These are phyloP conservation scores for Chromoteleia sp. DNA, from an alignment of 2,888 invertebrate species.

Conservation along the genomic window DNA sequence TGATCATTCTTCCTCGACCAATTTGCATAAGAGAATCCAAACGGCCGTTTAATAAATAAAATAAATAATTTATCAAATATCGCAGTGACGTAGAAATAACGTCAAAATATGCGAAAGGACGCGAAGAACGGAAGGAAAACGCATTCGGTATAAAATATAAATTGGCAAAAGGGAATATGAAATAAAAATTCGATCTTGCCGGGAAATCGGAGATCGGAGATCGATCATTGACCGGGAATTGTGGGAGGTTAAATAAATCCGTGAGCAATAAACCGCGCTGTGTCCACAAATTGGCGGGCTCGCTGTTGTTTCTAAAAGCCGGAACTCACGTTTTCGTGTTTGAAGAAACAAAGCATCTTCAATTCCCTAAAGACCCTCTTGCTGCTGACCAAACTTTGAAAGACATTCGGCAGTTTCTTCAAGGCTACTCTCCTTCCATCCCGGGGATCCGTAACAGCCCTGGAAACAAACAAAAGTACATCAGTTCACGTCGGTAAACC, in stretches of 20 bases:
- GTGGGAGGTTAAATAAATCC: slow-evolving; percentile 11
- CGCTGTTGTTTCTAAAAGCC: slow-evolving; percentile 22
- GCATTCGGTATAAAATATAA: too few species aligned
- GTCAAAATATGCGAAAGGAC: too few species aligned
- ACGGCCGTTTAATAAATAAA: too few species aligned
- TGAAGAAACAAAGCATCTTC: slow-evolving; percentile 99
- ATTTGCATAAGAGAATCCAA: too few species aligned
- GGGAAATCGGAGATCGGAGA: background rate
- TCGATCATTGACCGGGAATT: background rate
- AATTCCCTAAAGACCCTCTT: slow-evolving; percentile 99
- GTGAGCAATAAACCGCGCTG: slow-evolving; percentile 17
- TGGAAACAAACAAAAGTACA: slow-evolving; percentile 86
- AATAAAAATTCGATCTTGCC: background rate
- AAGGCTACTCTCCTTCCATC: slow-evolving; percentile 99
- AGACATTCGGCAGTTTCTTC: slow-evolving; percentile 99
- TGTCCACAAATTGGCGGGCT: slow-evolving; percentile 16
- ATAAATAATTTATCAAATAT: too few species aligned
- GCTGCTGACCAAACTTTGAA: slow-evolving; percentile 99
- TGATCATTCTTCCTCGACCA: too few species aligned
- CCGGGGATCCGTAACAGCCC: slow-evolving; percentile 99
- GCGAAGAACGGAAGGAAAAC: too few species aligned
- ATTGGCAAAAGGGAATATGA: too few species aligned
- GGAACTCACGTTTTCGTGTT: slow-evolving; percentile 98
- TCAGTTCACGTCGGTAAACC: slow-evolving; percentile 49
- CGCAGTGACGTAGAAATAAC: too few species aligned